Evolutionary conservation across 2,797 vertebrate species (phyloP).

Genomic region (Kryptolebias ocellatus): DNA sequence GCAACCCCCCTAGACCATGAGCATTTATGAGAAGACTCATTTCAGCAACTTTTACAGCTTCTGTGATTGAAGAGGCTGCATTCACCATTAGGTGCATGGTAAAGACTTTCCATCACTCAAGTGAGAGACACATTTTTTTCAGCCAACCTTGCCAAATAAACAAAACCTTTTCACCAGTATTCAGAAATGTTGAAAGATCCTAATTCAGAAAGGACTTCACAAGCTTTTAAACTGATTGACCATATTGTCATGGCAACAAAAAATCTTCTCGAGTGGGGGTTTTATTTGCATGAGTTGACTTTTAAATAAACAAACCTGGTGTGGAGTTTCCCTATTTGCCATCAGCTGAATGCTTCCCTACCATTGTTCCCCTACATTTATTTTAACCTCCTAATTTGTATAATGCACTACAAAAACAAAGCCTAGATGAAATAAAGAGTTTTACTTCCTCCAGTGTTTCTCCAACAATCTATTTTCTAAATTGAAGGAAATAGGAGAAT

Average conservation of each 20-base stretch:
- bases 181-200: constrained; percentile 54
- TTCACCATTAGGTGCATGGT: constrained; percentile 51
- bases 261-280: constrained; percentile 35
- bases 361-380: constrained; percentile 6
- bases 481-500: constrained; percentile 54
- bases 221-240: constrained; percentile 68
- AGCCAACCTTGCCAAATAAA: constrained; percentile 52
- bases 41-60: constrained; percentile 66
- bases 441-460: constrained; percentile 37
- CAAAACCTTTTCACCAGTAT: constrained; percentile 58
- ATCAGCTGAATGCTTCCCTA: constrained; percentile 35
- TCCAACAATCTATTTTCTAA: constrained; percentile 49
- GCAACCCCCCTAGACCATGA: constrained; percentile 34
- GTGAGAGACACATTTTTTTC: constrained; percentile 36
- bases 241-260: constrained; percentile 45
- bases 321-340: constrained; percentile 48
- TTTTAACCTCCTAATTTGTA: constrained; percentile 52
- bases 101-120: constrained; percentile 46
- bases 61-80: constrained; percentile 41
- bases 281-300: constrained; percentile 54
- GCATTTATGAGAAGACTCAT: constrained; percentile 57
- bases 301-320: constrained; percentile 30
- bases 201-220: constrained; percentile 54
- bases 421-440: constrained; percentile 50
- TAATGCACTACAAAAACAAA: constrained; percentile 52